Evolutionary conservation across 2,113 vertebrate genomes (phyloP), one percentile per base, ranked within the genome.

Genomic region (Oncorhynchus nerka): DNA sequence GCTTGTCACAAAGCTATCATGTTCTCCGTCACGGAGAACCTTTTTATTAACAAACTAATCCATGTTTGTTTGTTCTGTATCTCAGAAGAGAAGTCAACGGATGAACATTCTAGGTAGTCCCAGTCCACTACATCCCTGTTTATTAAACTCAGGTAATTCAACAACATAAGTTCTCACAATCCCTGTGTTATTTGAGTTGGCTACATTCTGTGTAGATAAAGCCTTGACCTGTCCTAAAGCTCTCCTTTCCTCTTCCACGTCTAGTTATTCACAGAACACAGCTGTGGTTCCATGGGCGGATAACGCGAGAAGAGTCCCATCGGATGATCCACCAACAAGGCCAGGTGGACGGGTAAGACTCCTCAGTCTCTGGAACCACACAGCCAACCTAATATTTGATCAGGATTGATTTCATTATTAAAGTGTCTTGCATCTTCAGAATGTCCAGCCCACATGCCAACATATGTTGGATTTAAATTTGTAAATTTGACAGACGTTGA

Each of bases 281-380:
- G 85, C 94, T 94, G 75, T 96, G 95, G 95, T 96, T 96, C 82
- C 94, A 95, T 0, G 95, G 95, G 75, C 89, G 93, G 75, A 96
- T 96, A 84, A 92, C 94, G 67, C 85, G 95, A 80, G 95, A 96
- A 85, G 95, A 95, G 70, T 95, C 95, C 0, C 95, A 95, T 87
- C 85, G 91, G 71, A 94, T 95, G 85, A 93, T 96, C 77, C 93
- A 93, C 30, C 94, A 96, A 65, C 95, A 96, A 80, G 95, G 95
- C 32, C 94, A 95, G 68, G 95, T 96, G 83, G 95, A 96, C 28
- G 95, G 95, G 95, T 96, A 92, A 87, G 94, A 79, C 57, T n/a
- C 55, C 55, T 62, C 66, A 28, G 28, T 7, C 26, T 11, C 61
- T 30, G 26, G 3, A 67, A 13, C 26, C 26, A 67, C 65, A 67